Evolutionary conservation across 64 coral and sea anemone species (phyloP).

Genomic region (Anthopleura sola): DNA sequence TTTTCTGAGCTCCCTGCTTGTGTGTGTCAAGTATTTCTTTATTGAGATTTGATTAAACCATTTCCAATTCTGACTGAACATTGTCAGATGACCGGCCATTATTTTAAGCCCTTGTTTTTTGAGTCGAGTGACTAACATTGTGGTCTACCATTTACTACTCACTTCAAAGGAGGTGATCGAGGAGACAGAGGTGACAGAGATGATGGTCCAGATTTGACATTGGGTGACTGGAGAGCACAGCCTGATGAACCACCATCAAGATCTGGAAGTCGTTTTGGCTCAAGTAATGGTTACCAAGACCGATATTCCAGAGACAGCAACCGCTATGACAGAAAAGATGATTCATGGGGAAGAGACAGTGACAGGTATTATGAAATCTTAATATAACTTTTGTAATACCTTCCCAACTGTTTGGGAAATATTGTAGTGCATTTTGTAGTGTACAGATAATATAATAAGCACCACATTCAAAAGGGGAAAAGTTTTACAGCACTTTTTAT

Average conservation of each 20-base stretch:
- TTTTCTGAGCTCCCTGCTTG: no score
- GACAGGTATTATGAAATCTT: slow-evolving; percentile 28
- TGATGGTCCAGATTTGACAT: neutral
- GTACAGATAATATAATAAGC: no score
- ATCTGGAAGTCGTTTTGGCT: neutral
- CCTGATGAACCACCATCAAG: neutral
- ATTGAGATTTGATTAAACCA: no score
- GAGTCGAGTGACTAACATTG: no score
- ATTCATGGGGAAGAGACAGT: slow-evolving; percentile 36
- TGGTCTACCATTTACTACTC: neutral
- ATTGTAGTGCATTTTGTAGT: neutral
- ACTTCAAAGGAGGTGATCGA: neutral
- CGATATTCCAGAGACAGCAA: slow-evolving; percentile 21
- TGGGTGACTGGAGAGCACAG: slow-evolving; percentile 17
- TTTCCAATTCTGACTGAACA: no score
- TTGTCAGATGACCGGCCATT: no score
- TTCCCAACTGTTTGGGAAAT: neutral
- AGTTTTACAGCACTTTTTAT: no score
- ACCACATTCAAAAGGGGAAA: no score
- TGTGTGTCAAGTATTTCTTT: no score
- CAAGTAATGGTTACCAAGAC: slow-evolving; percentile 13
- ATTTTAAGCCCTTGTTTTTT: no score
- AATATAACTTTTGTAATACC: neutral
- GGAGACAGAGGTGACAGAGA: slow-evolving; percentile 20
- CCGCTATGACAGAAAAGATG: slow-evolving; percentile 40